Percentiles rank a stretch among this genome's conserved stretches.
Evolutionary conservation across 2,113 vertebrate genomes (phyloP).

Genomic region (Salvelinus namaycush): DNA sequence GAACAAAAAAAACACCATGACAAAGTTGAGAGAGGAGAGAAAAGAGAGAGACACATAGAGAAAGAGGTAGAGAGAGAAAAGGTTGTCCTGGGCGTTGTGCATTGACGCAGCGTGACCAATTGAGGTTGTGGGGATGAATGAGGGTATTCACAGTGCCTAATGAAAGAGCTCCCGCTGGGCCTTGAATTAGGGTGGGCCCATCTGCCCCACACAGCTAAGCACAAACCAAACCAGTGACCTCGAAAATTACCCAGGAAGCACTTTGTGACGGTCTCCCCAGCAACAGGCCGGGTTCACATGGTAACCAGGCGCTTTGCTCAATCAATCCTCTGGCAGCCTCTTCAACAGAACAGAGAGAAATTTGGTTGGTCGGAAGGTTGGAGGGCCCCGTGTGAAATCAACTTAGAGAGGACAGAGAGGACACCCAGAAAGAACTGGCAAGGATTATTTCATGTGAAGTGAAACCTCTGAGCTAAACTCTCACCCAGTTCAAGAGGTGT

Average conservation of each 20-base stretch:
- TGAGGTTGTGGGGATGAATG: slow-evolving; percentile 75
- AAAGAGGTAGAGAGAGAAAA: slow-evolving; percentile 55
- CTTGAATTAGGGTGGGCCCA: slow-evolving; percentile 74
- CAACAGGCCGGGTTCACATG: slow-evolving; percentile 75
- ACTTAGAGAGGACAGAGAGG: slow-evolving; percentile 36
- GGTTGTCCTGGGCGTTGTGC: slow-evolving; percentile 70
- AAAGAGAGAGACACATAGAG: no score
- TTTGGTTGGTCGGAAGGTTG: slow-evolving; percentile 39
- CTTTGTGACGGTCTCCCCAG: slow-evolving; percentile 77
- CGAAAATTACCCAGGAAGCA: slow-evolving; percentile 81
- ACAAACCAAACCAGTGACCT: slow-evolving; percentile 77
- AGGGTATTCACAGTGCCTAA: slow-evolving; percentile 72
- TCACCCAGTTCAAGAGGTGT: slow-evolving; percentile 31
- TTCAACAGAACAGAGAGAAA: slow-evolving; percentile 55
- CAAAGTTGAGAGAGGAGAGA: slow-evolving; percentile 56
- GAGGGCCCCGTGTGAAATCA: slow-evolving; percentile 65
- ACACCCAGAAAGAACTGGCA: slow-evolving; percentile 47
- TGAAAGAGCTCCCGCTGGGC: slow-evolving; percentile 76
- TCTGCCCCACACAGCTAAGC: slow-evolving; percentile 76
- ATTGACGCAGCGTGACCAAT: slow-evolving; percentile 73
- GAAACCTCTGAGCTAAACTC: slow-evolving; percentile 32
- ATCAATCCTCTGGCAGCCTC: slow-evolving; percentile 60
- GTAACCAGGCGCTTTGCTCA: slow-evolving; percentile 71
- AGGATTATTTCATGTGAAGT: slow-evolving; percentile 58
- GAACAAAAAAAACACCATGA: slow-evolving; percentile 46